A percentile compares a stretch with the other conserved stretches of the same genome.
Conservation (phyloP, 2,888 invertebrate species). For the Thysanoteuthis rhombus region DNA sequence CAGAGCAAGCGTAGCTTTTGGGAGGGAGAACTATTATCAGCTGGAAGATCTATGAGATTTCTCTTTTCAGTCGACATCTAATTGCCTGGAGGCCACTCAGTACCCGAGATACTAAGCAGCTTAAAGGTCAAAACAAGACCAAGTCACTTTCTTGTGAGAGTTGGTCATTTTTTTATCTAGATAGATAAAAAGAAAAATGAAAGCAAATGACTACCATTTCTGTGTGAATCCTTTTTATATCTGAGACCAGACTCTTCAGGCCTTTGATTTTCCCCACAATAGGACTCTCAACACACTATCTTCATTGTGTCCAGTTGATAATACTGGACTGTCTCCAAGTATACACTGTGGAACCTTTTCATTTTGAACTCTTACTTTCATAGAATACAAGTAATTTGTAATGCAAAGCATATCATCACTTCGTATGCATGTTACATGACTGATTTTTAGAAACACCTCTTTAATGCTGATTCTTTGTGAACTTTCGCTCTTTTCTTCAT, state of each 20-base stretch:
- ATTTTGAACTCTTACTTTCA: neutral
- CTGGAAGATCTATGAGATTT: too few relatives aligned
- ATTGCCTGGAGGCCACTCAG: neutral
- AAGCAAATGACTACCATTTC: neutral
- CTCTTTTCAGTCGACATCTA: neutral
- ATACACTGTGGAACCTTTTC: neutral
- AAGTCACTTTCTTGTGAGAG: neutral
- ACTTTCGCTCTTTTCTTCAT: too few relatives aligned
- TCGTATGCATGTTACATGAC: neutral
- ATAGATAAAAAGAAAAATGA: neutral
- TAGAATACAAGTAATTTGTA: neutral
- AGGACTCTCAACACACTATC: neutral
- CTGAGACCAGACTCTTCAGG: slow-evolving; percentile 12
- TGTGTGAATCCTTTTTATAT: neutral
- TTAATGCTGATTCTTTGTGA: neutral
- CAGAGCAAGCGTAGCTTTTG: too few relatives aligned
- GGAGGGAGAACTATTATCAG: too few relatives aligned
- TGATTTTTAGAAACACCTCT: neutral
- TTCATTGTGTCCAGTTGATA: neutral
- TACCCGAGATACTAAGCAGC: neutral
- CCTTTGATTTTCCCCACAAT: neutral
- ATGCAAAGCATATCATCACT: neutral
- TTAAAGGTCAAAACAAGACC: neutral
- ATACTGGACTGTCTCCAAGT: slow-evolving; percentile 12
- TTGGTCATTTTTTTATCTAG: neutral